A percentile compares a stretch with the other conserved stretches of the same genome.
These are phyloP conservation scores for Halichoeres trimaculatus DNA, from an alignment of 2,113 vertebrate species.

Conservation along the genomic window DNA sequence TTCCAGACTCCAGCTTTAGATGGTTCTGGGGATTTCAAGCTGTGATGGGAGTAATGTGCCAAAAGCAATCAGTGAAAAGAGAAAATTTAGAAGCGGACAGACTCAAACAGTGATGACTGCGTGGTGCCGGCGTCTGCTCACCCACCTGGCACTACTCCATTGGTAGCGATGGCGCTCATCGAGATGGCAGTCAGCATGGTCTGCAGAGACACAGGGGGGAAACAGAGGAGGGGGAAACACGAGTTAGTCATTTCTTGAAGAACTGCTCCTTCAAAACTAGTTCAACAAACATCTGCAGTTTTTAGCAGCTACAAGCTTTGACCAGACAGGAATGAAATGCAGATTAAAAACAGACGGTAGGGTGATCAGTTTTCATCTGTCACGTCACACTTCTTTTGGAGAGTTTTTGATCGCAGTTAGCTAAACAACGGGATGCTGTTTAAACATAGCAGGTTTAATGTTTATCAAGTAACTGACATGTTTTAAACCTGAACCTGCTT, in stretches of 20 bases:
- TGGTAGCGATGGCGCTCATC: constrained; percentile 99
- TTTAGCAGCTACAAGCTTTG: too few species aligned
- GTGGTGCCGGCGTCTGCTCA: constrained; percentile 73
- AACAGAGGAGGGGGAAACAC: constrained; percentile 31
- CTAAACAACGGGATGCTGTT: too few species aligned
- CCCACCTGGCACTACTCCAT: constrained; percentile 98
- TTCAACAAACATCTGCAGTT: too few species aligned
- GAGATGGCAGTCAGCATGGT: constrained; percentile 99
- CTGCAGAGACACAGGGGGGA: constrained; percentile 74
- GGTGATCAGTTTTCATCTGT: too few species aligned
- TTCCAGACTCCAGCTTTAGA: constrained; percentile 62
- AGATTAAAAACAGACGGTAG: too few species aligned
- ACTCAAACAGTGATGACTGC: constrained; percentile 67
- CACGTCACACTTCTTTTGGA: too few species aligned
- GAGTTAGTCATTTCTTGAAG: neutral
- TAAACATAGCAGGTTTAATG: too few species aligned
- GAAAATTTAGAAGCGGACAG: constrained; percentile 64
- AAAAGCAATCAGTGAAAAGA: constrained; percentile 67
- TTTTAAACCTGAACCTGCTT: too few species aligned
- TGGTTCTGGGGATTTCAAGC: constrained; percentile 68
- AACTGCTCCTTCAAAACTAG: neutral
- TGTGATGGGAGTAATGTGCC: constrained; percentile 60
- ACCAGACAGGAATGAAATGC: too few species aligned
- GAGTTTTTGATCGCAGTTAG: too few species aligned
- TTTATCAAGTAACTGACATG: too few species aligned